A percentile compares a stretch with the other conserved stretches of the same genome.
phyloP scores from a whole-genome alignment of 1,140 invertebrate species.

The Heliconius eleuchia region DNA sequence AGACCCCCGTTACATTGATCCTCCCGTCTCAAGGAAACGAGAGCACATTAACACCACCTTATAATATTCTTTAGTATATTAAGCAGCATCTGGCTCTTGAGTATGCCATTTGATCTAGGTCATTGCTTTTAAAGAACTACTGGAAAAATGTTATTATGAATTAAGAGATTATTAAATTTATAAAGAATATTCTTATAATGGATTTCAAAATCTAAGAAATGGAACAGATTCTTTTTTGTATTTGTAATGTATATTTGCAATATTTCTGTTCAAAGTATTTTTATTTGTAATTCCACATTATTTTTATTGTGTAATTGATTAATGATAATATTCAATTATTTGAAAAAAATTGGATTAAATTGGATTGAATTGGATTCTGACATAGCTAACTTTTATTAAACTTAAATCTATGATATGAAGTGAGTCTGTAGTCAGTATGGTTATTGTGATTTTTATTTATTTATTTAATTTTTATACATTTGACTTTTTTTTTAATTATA shows the following conservation, averaged over 20 bases:
- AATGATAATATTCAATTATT: too few relatives aligned
- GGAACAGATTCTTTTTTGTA: background rate
- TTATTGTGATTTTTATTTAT: too few relatives aligned
- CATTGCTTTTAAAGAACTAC: slow-evolving; percentile 13
- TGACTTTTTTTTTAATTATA: too few relatives aligned
- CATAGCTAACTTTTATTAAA: too few relatives aligned
- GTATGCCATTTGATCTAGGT: slow-evolving; percentile 34
- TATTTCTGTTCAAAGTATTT: background rate
- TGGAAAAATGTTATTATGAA: background rate
- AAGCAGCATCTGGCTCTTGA: slow-evolving; percentile 30
- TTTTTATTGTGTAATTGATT: too few relatives aligned
- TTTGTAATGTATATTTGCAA: background rate
- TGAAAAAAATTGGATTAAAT: too few relatives aligned
- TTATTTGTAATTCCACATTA: too few relatives aligned
- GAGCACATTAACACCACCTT: slow-evolving; percentile 4
- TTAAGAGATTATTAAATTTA: slow-evolving; percentile 1
- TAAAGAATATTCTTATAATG: background rate
- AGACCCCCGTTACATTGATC: slow-evolving; percentile 27
- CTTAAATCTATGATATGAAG: too few relatives aligned
- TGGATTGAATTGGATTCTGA: too few relatives aligned
- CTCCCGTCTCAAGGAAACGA: slow-evolving; percentile 18
- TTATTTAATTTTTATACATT: too few relatives aligned
- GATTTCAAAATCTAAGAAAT: background rate
- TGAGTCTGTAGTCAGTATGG: too few relatives aligned
- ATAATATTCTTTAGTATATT: slow-evolving; percentile 20